Base-by-base conservation (phyloP, 2,797 vertebrate genomes). In the Enteromius fasciolatus region DNA sequence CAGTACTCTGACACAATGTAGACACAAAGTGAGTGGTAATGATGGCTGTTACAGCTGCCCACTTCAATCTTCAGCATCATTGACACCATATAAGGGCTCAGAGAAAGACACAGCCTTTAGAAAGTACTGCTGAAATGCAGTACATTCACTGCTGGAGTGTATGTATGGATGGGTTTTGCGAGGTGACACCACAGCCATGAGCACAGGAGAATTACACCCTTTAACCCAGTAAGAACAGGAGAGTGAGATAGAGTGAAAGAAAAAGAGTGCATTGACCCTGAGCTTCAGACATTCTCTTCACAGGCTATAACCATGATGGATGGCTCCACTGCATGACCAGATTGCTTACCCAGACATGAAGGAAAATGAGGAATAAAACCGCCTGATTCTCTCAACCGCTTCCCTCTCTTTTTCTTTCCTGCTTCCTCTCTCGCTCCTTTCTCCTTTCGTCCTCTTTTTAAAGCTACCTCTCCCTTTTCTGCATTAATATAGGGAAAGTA, bases 291-390 rank as follows among this genome's bases (percentile, higher is more conserved):
- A 89, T 85, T 89, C 84, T 90, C 85, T 90, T 91, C 88, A 88
- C 81, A 89, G 88, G 84, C 88, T 91, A 80, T 92, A 92, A 90
- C 90, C 85, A 86, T 93, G 92, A 95, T 93, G 84, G 89, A 95
- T 95, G 85, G 85, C 82, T 86, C 89, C 84, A 84, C 90, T 88
- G 89, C 67, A 79, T 77, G 88, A 87, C 90, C 89, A 92, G 91
- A 94, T 93, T 92, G 92, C 90, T 94, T 92, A 93, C 87, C 89
- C 89, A 93, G 90, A 92, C 90, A 92, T 90, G 88, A 93, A 92
- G 85, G 90, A 90, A 94, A 90, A 83, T 85, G 91, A 89, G 83
- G 87, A 90, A 93, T 92, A 82, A 83, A 88, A 94, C 89, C 85
- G 33, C 82, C 72, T 3, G 74, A 89, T 87, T 70, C 89, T 89